A percentile compares a stretch with the other conserved stretches of the same genome.
phyloP scores from a whole-genome alignment of 2,113 vertebrate species.

The Polypterus bichir region DNA sequence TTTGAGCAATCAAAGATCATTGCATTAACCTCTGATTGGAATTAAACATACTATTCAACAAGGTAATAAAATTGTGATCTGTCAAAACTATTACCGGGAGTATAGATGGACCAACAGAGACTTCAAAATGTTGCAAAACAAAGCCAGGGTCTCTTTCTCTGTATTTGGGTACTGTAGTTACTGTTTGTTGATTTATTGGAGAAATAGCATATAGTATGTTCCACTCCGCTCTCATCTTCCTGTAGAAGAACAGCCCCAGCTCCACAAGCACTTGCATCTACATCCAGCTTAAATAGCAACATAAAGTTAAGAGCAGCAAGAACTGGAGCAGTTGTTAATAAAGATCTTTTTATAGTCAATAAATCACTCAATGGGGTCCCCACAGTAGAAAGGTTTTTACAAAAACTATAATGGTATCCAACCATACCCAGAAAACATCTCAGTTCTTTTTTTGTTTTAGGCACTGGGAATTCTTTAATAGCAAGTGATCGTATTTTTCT shows the following conservation, averaged over 20 bases:
- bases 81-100: too few species aligned
- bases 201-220: not conserved
- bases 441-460: not conserved
- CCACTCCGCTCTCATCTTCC: not conserved
- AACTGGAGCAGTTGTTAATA: constrained; percentile 3
- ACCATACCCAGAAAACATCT: constrained; percentile 9
- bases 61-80: too few species aligned
- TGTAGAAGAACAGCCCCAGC: constrained; percentile 1
- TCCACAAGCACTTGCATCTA: constrained; percentile 6
- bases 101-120: not conserved
- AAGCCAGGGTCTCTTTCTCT: constrained; percentile 8
- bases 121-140: constrained; percentile 6
- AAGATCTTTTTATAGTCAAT: not conserved
- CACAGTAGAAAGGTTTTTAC: constrained; percentile 6
- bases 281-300: constrained; percentile 1
- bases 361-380: not conserved
- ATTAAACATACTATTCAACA: too few species aligned
- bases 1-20: too few species aligned
- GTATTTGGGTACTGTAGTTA: not conserved
- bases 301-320: not conserved
- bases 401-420: constrained; percentile 8
- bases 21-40: too few species aligned
- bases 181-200: not conserved
- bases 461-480: too few species aligned
- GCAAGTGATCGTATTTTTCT: too few species aligned